Base-by-base conservation (phyloP, 2,113 vertebrate species). In the Cyrtonyx montezumae region DNA sequence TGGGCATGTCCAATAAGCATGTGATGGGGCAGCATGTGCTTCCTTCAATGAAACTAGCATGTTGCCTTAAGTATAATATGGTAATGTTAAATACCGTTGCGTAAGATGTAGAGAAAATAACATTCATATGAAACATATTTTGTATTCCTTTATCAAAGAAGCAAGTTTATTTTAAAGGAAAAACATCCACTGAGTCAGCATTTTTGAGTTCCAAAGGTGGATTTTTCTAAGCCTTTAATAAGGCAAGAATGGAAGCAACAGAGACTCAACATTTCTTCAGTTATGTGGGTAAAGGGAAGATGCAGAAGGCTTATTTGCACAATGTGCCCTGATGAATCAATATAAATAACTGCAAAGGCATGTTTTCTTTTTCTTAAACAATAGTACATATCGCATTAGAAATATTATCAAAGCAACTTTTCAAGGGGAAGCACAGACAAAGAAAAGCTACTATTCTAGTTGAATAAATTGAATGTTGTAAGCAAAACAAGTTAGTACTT, bases 221-320 rank as follows among this genome's bases (percentile, higher is more conserved):
- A 45, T 4, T 59, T 70, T 14, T 75, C 22, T 58, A 51, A 70
- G 42, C 5, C 5, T 76, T 56, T 67, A 67, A 13, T 18, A 82
- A 66, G 8, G 14, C 22, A 78, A n/a, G n/a, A 78, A 77, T 9
- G 17, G 32, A 74, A 76, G 6, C 51, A 79, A 49, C 25, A 62
- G 6, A 51, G 3, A 71, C 26, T 34, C 14, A 7, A 26, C n/a
- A 5, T 4, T 46, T 61, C 26, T 63, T 66, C 32, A 13, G 15
- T 4, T n/a, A 43, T 2, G 1, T 2, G 9, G 53, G 32, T 16
- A 3, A 61, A 63, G 6, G 6, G 19, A 4, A 40, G 8, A 53
- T 68, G 34, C 8, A 46, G 56, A 76, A 68, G 84, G 28, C 10
- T 49, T 65, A 84, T 53, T 43, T 80, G 34, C 30, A 62, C 0